phyloP scores from a whole-genome alignment of 2,797 vertebrate genomes.

The Aotus griseimembra region DNA sequence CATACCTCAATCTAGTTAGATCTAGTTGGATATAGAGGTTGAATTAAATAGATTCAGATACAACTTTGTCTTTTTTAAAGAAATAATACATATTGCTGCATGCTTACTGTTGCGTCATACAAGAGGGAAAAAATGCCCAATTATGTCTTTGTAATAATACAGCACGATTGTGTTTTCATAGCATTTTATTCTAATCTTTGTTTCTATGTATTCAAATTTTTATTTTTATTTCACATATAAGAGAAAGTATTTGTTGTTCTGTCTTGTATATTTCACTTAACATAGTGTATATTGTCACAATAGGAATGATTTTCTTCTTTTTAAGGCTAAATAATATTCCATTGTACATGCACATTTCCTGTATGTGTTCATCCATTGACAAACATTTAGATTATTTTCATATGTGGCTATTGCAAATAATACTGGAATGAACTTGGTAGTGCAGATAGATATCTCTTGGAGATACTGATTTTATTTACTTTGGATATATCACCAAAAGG shows the following conservation, averaged over 20 bases:
- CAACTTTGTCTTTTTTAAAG: background rate
- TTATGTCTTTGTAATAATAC: background rate
- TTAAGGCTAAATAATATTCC: background rate
- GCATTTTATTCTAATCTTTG: background rate
- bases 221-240: background rate
- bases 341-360: background rate
- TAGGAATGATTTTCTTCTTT: background rate
- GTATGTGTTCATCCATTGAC: background rate
- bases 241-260: background rate
- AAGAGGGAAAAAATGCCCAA: background rate
- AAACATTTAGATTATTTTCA: background rate
- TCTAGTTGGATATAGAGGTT: background rate
- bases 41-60: background rate
- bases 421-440: background rate
- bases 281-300: background rate
- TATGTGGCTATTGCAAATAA: background rate
- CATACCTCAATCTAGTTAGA: background rate
- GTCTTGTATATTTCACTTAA: background rate
- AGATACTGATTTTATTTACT: background rate
- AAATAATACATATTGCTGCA: background rate
- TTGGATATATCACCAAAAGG: background rate
- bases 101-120: background rate
- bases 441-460: background rate
- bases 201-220: background rate
- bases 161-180: background rate